A percentile compares a stretch with the other conserved stretches of the same genome.
phyloP scores from a whole-genome alignment of 2,888 invertebrate species.

The Flexamia atlantica region DNA sequence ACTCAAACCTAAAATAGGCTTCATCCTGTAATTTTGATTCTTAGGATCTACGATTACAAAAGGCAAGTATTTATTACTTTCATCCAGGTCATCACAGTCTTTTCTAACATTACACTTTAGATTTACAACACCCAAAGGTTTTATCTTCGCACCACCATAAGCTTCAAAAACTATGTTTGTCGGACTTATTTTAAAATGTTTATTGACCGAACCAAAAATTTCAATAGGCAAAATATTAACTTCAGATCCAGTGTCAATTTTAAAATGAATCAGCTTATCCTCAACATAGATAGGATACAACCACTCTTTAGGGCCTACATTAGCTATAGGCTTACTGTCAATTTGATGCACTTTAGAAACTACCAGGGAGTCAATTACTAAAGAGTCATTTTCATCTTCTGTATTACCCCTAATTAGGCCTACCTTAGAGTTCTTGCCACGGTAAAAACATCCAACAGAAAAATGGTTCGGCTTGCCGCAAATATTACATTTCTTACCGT shows the following conservation, averaged over 20 bases:
- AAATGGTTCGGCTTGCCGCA: background rate
- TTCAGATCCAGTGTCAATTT: background rate
- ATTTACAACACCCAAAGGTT: background rate
- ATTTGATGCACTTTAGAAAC: no score
- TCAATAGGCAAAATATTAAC: background rate
- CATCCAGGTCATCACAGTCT: no score
- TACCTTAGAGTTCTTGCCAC: no score
- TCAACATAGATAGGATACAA: background rate
- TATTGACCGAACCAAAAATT: background rate
- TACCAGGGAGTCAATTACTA: no score
- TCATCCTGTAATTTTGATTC: background rate
- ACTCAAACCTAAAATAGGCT: slow-evolving; percentile 12
- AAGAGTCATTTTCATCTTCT: no score
- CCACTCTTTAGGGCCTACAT: no score
- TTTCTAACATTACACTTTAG: background rate
- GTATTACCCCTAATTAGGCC: no score
- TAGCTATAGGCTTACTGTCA: background rate
- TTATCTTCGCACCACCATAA: background rate
- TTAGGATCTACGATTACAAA: background rate
- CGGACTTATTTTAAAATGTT: background rate
- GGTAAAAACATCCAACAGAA: background rate
- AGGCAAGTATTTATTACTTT: background rate
- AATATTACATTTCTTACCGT: background rate
- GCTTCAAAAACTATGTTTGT: background rate
- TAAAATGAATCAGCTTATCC: background rate